Evolutionary conservation across 1,140 invertebrate genomes (phyloP), one percentile per base, ranked within the genome.

Genomic region (Cotesia glomerata): DNA sequence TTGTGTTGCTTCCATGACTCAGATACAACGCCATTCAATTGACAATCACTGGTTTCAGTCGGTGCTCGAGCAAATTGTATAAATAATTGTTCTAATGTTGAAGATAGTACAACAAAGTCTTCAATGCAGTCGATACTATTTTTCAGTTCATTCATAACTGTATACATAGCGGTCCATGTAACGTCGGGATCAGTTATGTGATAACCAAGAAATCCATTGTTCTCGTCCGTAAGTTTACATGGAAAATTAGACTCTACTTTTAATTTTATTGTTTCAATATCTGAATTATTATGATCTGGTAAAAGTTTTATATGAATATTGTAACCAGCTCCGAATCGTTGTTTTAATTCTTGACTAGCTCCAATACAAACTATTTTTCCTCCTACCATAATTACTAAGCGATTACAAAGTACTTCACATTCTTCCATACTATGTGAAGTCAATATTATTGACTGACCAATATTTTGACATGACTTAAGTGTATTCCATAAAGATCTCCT

Each of bases 381-480:
- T 81, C 92, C 92, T 0, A 96, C 94, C 95, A 97, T 97, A 54
- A 97, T 94, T 26, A 94, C 95, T 58, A 97, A 83, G 63, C 94
- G 84, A 32, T 93, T 93, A 79, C 95, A 97, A 3, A 97, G 87
- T 13, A 93, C 94, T 85, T 97, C 95, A 85, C 95, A 97, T 88
- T 97, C 95, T 84, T 96, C 95, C 95, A 97, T 96, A 76, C 94
- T 94, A 83, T 95, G 93, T 7, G 93, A 94, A 34, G 94, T 95
- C 11, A 95, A 87, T 74, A 95, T 89, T 69, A 95, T 90, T 39
- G 92, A 91, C 82, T 92, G 92, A 1, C 93, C 92, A 5, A 84
- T 83, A 62, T 89, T 85, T 63, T 91, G 86, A 7, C 90, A 88
- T 36, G 88, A 87, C 51, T 89, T 88, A 63, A 93, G 89, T 8